Conservation (phyloP, 1,140 invertebrate species). For the Drosophila aff. region DNA sequence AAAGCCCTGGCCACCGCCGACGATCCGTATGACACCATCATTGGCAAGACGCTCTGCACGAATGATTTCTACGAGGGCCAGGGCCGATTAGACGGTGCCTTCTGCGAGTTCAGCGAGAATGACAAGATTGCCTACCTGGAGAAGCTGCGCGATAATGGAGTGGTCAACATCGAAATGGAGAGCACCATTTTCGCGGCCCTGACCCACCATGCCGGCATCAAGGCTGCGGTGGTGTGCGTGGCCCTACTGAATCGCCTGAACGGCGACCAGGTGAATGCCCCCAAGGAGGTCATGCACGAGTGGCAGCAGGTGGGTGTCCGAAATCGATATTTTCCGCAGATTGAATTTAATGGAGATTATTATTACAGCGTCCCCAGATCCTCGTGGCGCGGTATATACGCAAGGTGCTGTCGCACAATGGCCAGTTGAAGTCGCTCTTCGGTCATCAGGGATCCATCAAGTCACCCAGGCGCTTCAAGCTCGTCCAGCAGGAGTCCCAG, state of each 20-base stretch:
- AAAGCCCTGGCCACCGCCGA: conserved; percentile 89
- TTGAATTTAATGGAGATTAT: background rate
- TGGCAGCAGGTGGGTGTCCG: conserved; percentile 89
- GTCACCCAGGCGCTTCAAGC: conserved; percentile 93
- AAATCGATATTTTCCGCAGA: background rate
- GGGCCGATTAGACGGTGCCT: conserved; percentile 97
- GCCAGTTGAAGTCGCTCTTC: conserved; percentile 88
- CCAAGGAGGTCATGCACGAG: conserved; percentile 95
- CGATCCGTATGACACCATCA: conserved; percentile 93
- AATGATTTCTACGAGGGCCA: conserved; percentile 99
- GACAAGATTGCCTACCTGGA: conserved; percentile 96
- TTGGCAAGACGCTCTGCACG: conserved; percentile 97
- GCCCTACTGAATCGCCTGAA: conserved; percentile 96
- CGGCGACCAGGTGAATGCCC: conserved; percentile 96
- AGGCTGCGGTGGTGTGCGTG: conserved; percentile 96
- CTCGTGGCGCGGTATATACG: conserved; percentile 95
- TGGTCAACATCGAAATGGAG: conserved; percentile 99
- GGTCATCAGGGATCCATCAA: conserved; percentile 92
- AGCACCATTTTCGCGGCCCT: conserved; percentile 93
- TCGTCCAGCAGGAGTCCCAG: conserved; percentile 95
- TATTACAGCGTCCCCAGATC: conserved; percentile 91
- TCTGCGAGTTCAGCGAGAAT: conserved; percentile 95
- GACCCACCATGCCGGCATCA: conserved; percentile 97
- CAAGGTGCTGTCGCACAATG: conserved; percentile 91
- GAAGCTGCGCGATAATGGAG: conserved; percentile 91